Percentiles rank a stretch among this genome's conserved stretches.
Conservation (phyloP, 37 sponge, comb jelly and placozoan genomes). For the Aplysina aerophoba region DNA sequence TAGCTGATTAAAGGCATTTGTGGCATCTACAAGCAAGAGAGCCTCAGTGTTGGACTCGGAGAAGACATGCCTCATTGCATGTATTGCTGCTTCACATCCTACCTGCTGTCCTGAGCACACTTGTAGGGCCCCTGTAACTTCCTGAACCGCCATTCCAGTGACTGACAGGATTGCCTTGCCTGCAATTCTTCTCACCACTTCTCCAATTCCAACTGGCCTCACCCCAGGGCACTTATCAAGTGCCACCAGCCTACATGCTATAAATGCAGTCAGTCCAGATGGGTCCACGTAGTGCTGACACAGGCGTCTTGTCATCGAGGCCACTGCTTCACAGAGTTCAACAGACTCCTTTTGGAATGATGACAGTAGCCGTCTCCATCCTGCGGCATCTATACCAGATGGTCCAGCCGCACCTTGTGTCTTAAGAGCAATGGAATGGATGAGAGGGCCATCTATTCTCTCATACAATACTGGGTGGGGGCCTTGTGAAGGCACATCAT, state of each 20-base stretch:
- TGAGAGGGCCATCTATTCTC: not conserved
- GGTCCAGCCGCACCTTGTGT: not conserved
- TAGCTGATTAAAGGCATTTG: slow-evolving; percentile 42
- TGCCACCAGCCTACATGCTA: not conserved
- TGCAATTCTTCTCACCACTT: not conserved
- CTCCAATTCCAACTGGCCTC: no score
- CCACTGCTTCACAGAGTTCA: not conserved
- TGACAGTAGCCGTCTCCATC: not conserved
- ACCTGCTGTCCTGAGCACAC: not conserved
- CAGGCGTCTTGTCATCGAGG: not conserved
- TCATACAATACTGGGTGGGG: not conserved
- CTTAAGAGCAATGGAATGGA: not conserved
- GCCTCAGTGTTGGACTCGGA: not conserved
- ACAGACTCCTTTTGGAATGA: not conserved
- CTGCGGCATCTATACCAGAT: not conserved
- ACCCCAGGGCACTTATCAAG: not conserved
- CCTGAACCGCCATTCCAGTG: not conserved
- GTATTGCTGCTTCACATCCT: not conserved
- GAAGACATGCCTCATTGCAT: not conserved
- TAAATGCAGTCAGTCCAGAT: not conserved
- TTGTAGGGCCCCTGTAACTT: not conserved
- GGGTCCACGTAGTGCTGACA: not conserved
- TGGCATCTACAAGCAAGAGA: no score
- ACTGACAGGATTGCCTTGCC: not conserved
- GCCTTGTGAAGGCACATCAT: not conserved